phyloP scores from a whole-genome alignment of 2,113 vertebrate species.

The Limanda limanda region DNA sequence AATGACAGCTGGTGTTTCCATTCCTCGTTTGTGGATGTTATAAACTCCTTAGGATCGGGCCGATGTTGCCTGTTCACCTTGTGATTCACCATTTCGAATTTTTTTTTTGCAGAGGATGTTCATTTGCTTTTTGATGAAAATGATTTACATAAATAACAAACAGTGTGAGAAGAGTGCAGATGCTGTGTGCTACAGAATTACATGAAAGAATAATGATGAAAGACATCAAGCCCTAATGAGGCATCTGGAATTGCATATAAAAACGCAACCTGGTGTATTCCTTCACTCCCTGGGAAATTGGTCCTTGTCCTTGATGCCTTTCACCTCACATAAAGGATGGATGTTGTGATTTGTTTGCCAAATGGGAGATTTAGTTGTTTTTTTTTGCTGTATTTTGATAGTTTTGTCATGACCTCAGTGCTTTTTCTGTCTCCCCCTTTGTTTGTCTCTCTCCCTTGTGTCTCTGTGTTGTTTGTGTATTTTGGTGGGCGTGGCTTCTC shows the following conservation, averaged over 20 bases:
- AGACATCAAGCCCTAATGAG: conserved; percentile 74
- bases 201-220: conserved; percentile 82
- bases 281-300: conserved; percentile 59
- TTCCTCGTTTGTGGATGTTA: conserved; percentile 37
- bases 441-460: too few relatives aligned
- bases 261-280: conserved; percentile 70
- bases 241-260: conserved; percentile 77
- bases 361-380: neutral
- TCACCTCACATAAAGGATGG: conserved; percentile 33
- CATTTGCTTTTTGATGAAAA: conserved; percentile 72
- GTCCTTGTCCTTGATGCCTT: conserved; percentile 63
- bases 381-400: conserved; percentile 11
- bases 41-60: conserved; percentile 29
- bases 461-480: too few relatives aligned
- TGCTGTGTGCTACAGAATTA: conserved; percentile 69
- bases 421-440: too few relatives aligned
- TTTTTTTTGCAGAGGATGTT: conserved; percentile 58
- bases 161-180: conserved; percentile 67
- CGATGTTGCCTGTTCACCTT: conserved; percentile 42
- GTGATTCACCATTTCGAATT: conserved; percentile 42
- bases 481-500: too few relatives aligned
- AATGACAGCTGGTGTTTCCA: conserved; percentile 60
- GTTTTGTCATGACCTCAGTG: neutral
- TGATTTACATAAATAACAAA: conserved; percentile 81
- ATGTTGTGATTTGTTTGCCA: conserved; percentile 36